Percentiles rank a stretch among this genome's conserved stretches.
Evolutionary conservation across 2,888 invertebrate genomes (phyloP).

Genomic region (Tortrix viridana): DNA sequence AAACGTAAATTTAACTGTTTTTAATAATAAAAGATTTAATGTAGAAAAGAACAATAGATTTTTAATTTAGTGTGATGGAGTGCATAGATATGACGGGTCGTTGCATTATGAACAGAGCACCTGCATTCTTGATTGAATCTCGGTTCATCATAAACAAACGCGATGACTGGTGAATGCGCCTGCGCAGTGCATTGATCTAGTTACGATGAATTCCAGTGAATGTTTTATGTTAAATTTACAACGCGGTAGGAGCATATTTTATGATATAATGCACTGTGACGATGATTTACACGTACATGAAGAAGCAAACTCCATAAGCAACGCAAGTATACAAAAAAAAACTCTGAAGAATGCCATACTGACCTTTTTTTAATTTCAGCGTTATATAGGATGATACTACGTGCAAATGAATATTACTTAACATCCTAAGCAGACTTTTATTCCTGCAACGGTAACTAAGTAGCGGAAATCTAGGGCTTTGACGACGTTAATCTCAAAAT

Average conservation of each 20-base stretch:
- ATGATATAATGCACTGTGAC: constrained; percentile 13
- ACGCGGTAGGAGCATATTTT: constrained; percentile 5
- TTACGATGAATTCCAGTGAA: constrained; percentile 15
- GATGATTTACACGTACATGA: neutral
- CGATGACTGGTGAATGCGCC: constrained; percentile 28
- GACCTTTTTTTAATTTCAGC: too few species aligned
- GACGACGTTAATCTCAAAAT: neutral
- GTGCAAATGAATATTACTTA: too few species aligned
- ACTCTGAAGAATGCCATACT: too few species aligned
- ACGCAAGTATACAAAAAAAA: neutral
- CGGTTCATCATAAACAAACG: constrained; percentile 52
- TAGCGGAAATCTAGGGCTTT: too few species aligned
- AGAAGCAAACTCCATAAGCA: neutral
- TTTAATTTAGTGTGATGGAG: constrained; percentile 30
- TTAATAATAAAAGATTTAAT: constrained; percentile 10
- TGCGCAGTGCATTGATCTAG: constrained; percentile 22
- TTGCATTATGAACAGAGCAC: constrained; percentile 48
- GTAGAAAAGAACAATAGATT: constrained; percentile 29
- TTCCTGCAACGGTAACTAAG: too few species aligned
- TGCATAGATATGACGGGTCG: constrained; percentile 42
- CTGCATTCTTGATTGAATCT: constrained; percentile 54
- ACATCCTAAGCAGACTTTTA: too few species aligned
- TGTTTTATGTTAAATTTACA: constrained; percentile 11
- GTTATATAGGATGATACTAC: too few species aligned
- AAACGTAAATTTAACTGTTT: constrained; percentile 14